Base-by-base conservation (phyloP, 1,140 invertebrate species). In the Pogonus chalceus region DNA sequence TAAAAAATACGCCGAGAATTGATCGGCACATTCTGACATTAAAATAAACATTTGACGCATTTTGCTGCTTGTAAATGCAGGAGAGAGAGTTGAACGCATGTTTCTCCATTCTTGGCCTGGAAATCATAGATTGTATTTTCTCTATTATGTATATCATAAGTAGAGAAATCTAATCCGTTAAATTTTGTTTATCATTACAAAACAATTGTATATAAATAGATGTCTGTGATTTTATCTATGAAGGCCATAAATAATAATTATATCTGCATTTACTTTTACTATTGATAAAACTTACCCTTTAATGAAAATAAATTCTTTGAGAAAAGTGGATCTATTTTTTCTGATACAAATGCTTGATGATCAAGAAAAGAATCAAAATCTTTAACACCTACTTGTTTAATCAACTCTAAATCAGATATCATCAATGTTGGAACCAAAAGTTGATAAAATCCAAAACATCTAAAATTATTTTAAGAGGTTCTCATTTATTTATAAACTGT, bases 101-200 rank as follows among this genome's bases (percentile, higher is more conserved):
- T 65, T 59, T 2, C 66, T 66, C 75, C 74, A 76, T 47, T 65
- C 63, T 26, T 71, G 79, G 56, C 79, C 80, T 23, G 74, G 16
- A 57, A 26, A 46, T 22, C n/a, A n/a, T n/a, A n/a, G n/a, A n/a
- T n/a, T n/a, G n/a, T n/a, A n/a, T n/a, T n/a, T n/a, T n/a, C n/a
- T n/a, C n/a, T n/a, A n/a, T n/a, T n/a, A n/a, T n/a, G n/a, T n/a
- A n/a, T n/a, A n/a, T n/a, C n/a, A n/a, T n/a, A n/a, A n/a, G n/a
- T n/a, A n/a, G n/a, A n/a, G n/a, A n/a, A n/a, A n/a, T n/a, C n/a
- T n/a, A n/a, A n/a, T n/a, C n/a, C n/a, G n/a, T n/a, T n/a, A n/a
- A n/a, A n/a, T n/a, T n/a, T n/a, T n/a, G n/a, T n/a, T n/a, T n/a
- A n/a, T n/a, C n/a, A n/a, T n/a, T n/a, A n/a, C n/a, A n/a, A n/a